Evolutionary conservation across 2,888 invertebrate genomes (phyloP), one percentile per base, ranked within the genome.

Genomic region (Nomada fucata): DNA sequence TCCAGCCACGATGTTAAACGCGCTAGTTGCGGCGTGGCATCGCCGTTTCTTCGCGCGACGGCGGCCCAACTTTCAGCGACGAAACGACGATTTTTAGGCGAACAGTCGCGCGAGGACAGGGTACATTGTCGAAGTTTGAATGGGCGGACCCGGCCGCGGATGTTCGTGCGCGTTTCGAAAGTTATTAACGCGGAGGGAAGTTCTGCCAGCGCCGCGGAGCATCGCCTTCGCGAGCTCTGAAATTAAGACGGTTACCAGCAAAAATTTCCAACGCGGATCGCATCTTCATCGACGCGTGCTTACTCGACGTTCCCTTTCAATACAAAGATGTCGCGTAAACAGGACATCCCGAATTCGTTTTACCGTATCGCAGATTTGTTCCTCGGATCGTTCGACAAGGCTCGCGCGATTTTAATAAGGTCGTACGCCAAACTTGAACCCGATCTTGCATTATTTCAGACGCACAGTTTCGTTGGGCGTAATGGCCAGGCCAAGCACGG

Each of bases 111-210:
- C 36, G 63, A 63, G 36, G 63, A 63, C 60, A 55, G 9, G 53
- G 70, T 55, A 71, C 76, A 65, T 78, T 67, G 65, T 60, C 55
- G 29, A 72, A 80, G 76, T 80, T 80, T 72, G 61, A 80, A 78
- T 18, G 67, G 29, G 29, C 20, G 5, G 36, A 57, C 53, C 42
- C 42, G 67, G 68, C 63, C 63, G n/a, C n/a, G 63, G 2, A 57
- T 67, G 71, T 78, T 67, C 71, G 29, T 50, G 13, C 44, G 44
- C 55, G 47, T 76, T 76, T 26, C 42, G 50, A 44, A 69, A 59
- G 69, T 79, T 76, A 76, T 69, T 64, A 79, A 64, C 44, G 59
- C 42, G 61, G 50, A 10, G 2, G 36, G 23, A 47, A 70, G 44
- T 57, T 52, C 23, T 50, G 15, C 13, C 53, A 7, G 42, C 0